These are phyloP conservation scores for Ephydatia muelleri DNA, from an alignment of 37 sponge, comb jelly and placozoan genomes.

Conservation along the genomic window DNA sequence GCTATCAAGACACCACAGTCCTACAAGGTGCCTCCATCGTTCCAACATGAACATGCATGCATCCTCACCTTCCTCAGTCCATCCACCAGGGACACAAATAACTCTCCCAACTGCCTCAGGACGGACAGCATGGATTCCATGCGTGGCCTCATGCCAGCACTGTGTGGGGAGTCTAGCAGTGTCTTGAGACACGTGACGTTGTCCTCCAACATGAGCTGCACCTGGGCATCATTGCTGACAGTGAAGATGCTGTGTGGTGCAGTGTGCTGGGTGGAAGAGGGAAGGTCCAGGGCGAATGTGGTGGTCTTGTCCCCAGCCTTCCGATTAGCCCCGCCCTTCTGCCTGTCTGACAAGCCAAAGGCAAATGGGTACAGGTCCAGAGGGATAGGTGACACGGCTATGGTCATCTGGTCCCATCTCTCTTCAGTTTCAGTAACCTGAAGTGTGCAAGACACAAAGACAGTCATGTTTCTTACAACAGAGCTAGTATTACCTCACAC, in stretches of 20 bases:
- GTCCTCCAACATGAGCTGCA: constrained; percentile 41
- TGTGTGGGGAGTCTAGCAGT: constrained; percentile 39
- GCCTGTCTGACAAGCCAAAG: background rate
- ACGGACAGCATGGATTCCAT: constrained; percentile 19
- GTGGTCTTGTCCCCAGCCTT: constrained; percentile 37
- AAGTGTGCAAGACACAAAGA: background rate
- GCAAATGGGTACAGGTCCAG: constrained; percentile 58
- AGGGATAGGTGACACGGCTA: constrained; percentile 17
- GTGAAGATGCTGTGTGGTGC: constrained; percentile 15
- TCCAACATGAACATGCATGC: background rate
- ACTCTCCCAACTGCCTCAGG: constrained; percentile 44
- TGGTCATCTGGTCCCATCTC: constrained; percentile 31
- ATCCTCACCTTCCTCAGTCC: constrained; percentile 63
- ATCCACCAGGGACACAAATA: constrained; percentile 22
- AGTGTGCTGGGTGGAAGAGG: background rate
- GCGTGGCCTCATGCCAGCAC: constrained; percentile 25
- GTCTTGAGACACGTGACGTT: constrained; percentile 50
- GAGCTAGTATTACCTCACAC: constrained; percentile 6
- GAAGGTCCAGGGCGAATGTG: constrained; percentile 24
- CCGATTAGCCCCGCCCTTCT: background rate
- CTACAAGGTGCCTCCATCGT: background rate
- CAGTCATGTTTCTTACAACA: background rate
- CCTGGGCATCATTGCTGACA: constrained; percentile 30
- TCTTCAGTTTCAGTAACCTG: constrained; percentile 34
- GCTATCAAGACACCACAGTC: too few species aligned